Conservation (phyloP, 2,888 invertebrate species). For the Sicus ferrugineus region DNA sequence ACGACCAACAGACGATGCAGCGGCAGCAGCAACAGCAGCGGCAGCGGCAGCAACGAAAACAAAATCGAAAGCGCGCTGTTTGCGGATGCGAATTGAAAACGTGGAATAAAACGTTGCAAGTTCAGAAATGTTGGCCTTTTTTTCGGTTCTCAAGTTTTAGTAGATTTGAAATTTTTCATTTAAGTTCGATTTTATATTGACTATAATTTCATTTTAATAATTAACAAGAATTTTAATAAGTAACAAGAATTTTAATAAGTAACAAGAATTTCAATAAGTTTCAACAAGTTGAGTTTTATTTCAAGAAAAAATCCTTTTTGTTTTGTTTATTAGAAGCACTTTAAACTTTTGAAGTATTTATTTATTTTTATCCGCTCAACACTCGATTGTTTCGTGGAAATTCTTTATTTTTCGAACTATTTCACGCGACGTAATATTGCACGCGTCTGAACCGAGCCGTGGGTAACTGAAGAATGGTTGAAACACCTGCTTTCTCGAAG, state of each 20-base stretch:
- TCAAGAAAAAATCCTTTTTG: neutral
- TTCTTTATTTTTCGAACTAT: neutral
- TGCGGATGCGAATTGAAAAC: no score
- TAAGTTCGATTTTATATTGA: no score
- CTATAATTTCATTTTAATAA: no score
- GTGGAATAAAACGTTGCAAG: no score
- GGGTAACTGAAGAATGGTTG: constrained; percentile 65
- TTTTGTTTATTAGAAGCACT: neutral
- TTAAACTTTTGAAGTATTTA: neutral
- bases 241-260: no score
- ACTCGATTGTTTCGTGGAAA: neutral
- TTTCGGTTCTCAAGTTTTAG: no score
- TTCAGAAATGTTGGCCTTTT: no score
- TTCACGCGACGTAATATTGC: constrained; percentile 37
- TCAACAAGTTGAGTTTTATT: neutral
- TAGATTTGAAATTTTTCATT: no score
- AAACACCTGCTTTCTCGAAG: constrained; percentile 66
- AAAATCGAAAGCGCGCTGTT: constrained; percentile 29
- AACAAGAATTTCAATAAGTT: no score
- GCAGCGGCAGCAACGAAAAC: constrained; percentile 3
- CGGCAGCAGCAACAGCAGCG: neutral
- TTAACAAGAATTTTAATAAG: no score
- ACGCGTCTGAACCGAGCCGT: constrained; percentile 65
- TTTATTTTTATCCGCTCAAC: neutral
- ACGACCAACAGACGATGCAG: constrained; percentile 4